A percentile compares a stretch with the other conserved stretches of the same genome.
Conservation (phyloP, 2,888 invertebrate species). For the Portevinia maculata region DNA sequence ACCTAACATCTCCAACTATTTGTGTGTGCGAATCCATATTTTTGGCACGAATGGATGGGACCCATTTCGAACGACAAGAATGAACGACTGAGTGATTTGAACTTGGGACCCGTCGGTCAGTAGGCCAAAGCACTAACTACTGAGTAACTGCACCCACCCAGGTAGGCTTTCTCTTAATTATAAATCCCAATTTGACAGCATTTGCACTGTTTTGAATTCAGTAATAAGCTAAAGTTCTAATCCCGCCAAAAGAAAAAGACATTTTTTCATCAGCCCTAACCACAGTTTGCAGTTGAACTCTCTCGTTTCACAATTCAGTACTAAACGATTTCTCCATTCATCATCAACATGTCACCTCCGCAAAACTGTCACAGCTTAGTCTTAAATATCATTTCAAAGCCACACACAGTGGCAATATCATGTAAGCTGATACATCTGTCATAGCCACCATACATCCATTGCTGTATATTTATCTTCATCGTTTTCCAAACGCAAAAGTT, state of each 20-base stretch:
- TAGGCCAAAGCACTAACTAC: no score
- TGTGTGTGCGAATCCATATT: no score
- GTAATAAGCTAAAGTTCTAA: no score
- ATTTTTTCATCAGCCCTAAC: slow-evolving; percentile 12
- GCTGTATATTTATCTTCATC: slow-evolving; percentile 6
- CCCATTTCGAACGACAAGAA: no score
- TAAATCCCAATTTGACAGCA: no score
- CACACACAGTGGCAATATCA: slow-evolving; percentile 35
- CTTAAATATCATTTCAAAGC: slow-evolving; percentile 57
- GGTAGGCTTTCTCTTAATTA: no score
- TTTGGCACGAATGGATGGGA: no score
- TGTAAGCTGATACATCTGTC: slow-evolving; percentile 48
- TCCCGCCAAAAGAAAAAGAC: neutral
- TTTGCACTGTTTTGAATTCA: no score
- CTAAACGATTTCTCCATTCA: slow-evolving; percentile 55
- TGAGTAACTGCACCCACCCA: no score
- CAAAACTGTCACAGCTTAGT: slow-evolving; percentile 44
- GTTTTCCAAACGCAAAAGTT: slow-evolving; percentile 36
- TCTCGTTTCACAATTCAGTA: slow-evolving; percentile 37
- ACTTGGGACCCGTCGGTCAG: no score
- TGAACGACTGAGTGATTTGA: no score
- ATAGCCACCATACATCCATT: slow-evolving; percentile 36
- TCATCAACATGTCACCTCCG: slow-evolving; percentile 61
- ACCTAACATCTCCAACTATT: no score
- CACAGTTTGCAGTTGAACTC: slow-evolving; percentile 53